phyloP scores from a whole-genome alignment of 2,113 vertebrate species.

The Nipponia nippon region DNA sequence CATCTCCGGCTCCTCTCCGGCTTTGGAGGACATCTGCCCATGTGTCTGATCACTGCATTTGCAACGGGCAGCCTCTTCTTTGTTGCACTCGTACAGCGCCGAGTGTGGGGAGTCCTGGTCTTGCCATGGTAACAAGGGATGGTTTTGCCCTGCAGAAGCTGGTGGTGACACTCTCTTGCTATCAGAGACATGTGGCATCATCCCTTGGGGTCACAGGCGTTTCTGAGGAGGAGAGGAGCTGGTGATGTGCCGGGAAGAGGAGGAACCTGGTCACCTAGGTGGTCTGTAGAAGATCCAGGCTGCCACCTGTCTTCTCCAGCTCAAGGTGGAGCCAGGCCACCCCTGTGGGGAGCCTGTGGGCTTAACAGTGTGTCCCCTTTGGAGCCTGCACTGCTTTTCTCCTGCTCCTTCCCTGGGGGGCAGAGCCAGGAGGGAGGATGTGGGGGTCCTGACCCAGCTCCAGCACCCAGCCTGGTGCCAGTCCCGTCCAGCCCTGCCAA shows the following conservation, averaged over 20 bases:
- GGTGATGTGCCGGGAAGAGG: background rate
- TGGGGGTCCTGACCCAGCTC: background rate
- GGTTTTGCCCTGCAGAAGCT: background rate
- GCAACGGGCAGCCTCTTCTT: background rate
- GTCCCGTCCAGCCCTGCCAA: background rate
- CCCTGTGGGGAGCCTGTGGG: background rate
- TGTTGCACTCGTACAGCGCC: fast-evolving
- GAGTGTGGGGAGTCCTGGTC: fast-evolving
- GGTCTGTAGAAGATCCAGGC: background rate
- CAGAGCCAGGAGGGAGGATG: background rate
- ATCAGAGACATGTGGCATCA: fast-evolving
- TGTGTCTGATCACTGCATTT: fast-evolving
- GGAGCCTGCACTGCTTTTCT: background rate
- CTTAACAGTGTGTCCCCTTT: background rate
- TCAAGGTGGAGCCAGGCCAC: background rate
- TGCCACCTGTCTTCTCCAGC: background rate
- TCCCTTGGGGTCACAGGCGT: background rate
- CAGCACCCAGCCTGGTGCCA: background rate
- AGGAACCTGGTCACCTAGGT: background rate
- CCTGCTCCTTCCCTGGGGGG: background rate
- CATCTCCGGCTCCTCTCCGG: background rate
- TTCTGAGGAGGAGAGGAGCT: background rate
- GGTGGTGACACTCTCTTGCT: background rate
- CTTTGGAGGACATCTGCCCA: fast-evolving
- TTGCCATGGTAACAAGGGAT: fast-evolving